Base-by-base conservation (phyloP, 2,113 vertebrate species). In the Varanus salvator region DNA sequence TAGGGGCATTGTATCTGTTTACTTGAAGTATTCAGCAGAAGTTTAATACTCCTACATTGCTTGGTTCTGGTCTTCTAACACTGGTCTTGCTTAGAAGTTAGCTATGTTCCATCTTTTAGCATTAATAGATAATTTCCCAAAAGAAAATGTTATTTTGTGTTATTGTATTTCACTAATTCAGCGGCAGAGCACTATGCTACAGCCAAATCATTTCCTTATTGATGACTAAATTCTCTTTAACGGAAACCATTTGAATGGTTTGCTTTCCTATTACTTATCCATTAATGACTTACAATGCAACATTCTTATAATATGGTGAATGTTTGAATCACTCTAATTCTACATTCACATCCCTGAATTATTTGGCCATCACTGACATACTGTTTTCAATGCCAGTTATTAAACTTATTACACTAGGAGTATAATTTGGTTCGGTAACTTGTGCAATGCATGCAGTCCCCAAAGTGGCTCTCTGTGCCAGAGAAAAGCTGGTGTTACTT, bases 11-110 rank as follows among this genome's bases (percentile, higher is more conserved):
- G 7, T 3, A 34, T 11, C 9, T 74, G 17, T 52, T 86, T 57
- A 23, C 21, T 27, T 50, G 1, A 50, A 44, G 64, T 76, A 57
- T 60, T 76, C 48, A 44, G 54, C 34, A 74, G 9, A 23, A 86
- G 60, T 21, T 27, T 38, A 14, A 77, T 52, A 57, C 82, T 72
- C 29, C 25, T 68, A 54, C 11, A 60, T 54, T 68, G 12, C 14
- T 77, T 0, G 80, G 2, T 38, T 29, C 75, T 78, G 23, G 4
- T 72, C 17, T 88, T 92, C 54, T 57, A 85, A 0, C 66, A 87
- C 0, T 0, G 0, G 0, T 15, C 7, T 71, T 0, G n/a, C 86
- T 86, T 89, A 77, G 31, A 72, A 7, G 17, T 85, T 44, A 38
- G 72, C 1, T 38, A 81, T 54, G 31, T 54, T 74, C 23, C 60